A percentile compares a stretch with the other conserved stretches of the same genome.
These are phyloP conservation scores for Oryzias celebensis DNA, from an alignment of 2,113 vertebrate species.

Conservation along the genomic window DNA sequence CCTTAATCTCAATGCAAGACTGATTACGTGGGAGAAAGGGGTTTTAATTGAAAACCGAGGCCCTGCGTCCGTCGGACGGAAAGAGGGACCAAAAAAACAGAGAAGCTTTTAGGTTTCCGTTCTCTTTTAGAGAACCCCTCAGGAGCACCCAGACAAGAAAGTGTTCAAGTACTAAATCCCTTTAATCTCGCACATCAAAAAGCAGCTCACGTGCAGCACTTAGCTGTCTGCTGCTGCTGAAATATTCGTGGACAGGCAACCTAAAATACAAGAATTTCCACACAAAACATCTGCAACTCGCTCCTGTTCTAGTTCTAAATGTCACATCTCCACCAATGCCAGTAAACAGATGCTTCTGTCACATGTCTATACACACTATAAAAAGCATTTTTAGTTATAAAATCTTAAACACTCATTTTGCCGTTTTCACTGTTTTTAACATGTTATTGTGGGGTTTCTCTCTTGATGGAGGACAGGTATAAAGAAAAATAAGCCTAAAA, in stretches of 20 bases:
- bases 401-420: conserved; percentile 11
- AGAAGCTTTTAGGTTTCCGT: conserved; percentile 47
- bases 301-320: conserved; percentile 3
- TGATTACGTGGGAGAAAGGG: conserved; percentile 63
- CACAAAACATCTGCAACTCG: conserved; percentile 10
- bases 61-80: conserved; percentile 77
- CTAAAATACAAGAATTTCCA: conserved; percentile 17
- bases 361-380: too few species aligned
- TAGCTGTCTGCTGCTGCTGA: conserved; percentile 44
- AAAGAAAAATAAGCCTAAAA: too few species aligned
- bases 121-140: conserved; percentile 50
- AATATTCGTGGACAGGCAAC: conserved; percentile 32
- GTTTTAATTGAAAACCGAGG: conserved; percentile 83
- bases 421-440: neutral
- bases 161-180: conserved; percentile 66
- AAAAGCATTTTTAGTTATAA: too few species aligned
- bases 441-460: neutral
- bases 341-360: too few species aligned
- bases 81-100: conserved; percentile 30
- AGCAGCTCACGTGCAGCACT: conserved; percentile 60
- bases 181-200: conserved; percentile 76
- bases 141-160: conserved; percentile 52
- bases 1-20: conserved; percentile 50
- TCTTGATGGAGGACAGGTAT: too few species aligned
- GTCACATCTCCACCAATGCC: neutral